phyloP scores from a whole-genome alignment of 2,888 invertebrate species.

The Endomychus coccineus region DNA sequence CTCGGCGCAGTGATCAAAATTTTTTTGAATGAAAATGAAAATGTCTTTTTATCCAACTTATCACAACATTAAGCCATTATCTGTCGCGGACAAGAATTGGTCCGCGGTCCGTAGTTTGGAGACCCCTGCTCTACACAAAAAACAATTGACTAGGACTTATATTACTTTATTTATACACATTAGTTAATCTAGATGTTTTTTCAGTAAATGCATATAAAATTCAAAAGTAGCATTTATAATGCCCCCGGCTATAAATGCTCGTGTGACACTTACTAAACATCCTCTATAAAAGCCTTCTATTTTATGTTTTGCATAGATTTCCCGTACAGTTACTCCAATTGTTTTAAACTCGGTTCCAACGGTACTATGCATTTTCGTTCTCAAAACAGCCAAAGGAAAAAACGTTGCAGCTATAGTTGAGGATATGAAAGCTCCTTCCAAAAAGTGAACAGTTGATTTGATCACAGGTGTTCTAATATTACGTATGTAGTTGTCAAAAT shows the following conservation, averaged over 20 bases:
- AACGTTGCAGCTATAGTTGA: background rate
- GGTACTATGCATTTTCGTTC: slow-evolving; percentile 1
- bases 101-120: too few relatives aligned
- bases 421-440: slow-evolving; percentile 2
- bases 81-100: too few relatives aligned
- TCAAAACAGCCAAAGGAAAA: background rate
- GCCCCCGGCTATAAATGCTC: slow-evolving; percentile 4
- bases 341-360: slow-evolving; percentile 3
- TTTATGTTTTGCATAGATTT: slow-evolving; percentile 3
- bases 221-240: slow-evolving; percentile 7
- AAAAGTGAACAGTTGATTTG: slow-evolving; percentile 2
- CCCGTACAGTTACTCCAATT: background rate
- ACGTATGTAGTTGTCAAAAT: slow-evolving; percentile 1
- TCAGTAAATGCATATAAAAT: slow-evolving; percentile 3
- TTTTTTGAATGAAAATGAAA: too few relatives aligned
- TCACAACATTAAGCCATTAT: too few relatives aligned
- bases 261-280: background rate
- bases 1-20: too few relatives aligned
- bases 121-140: too few relatives aligned
- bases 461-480: slow-evolving; percentile 1
- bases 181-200: slow-evolving; percentile 4
- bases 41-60: too few relatives aligned
- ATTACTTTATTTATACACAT: too few relatives aligned
- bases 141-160: too few relatives aligned
- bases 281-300: slow-evolving; percentile 6